Evolutionary conservation across 2,797 vertebrate genomes (phyloP).

Genomic region (Heliangelus exortis): DNA sequence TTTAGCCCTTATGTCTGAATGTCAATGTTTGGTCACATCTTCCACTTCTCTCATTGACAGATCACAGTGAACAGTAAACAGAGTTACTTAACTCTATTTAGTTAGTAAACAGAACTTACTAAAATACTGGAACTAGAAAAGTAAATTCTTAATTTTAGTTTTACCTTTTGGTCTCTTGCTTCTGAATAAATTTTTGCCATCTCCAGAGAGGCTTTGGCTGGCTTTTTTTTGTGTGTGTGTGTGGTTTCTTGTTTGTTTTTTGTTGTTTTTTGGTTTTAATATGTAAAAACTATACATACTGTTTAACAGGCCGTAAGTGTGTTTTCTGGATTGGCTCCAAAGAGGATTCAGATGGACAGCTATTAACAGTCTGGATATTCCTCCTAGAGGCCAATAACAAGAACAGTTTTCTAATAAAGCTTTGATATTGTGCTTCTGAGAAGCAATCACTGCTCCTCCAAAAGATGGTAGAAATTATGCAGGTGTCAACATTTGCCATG

Average conservation of each 20-base stretch:
- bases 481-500: constrained; percentile 31
- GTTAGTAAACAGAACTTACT: neutral
- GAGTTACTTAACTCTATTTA: too few species aligned
- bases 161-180: neutral
- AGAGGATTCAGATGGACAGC: neutral
- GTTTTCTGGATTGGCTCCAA: neutral
- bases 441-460: neutral
- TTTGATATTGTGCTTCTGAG: constrained; percentile 35
- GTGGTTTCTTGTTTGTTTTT: neutral
- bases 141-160: neutral
- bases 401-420: constrained; percentile 28
- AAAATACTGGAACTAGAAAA: neutral
- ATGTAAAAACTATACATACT: neutral
- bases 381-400: neutral
- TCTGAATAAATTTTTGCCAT: neutral
- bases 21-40: neutral
- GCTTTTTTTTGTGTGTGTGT: too few species aligned
- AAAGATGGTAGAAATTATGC: constrained; percentile 41
- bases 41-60: neutral
- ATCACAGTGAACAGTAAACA: neutral
- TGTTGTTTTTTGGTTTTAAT: neutral
- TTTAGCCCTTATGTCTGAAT: neutral
- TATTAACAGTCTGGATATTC: constrained; percentile 7
- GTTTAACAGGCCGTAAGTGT: neutral
- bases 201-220: neutral